Evolutionary conservation across 2,888 invertebrate genomes (phyloP), one percentile per base, ranked within the genome.

Genomic region (Ariolimax columbianus): DNA sequence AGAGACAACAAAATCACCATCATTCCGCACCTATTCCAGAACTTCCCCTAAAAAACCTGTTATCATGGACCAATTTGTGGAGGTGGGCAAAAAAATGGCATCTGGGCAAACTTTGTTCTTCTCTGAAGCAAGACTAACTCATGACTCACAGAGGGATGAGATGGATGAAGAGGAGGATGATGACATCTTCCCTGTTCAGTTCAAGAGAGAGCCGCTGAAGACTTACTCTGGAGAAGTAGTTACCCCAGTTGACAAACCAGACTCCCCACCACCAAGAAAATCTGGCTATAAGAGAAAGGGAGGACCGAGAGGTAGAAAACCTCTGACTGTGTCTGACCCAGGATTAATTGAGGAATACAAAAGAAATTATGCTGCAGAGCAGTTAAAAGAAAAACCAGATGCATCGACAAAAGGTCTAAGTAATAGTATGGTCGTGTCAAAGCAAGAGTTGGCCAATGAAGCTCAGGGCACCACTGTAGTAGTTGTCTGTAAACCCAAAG

Each of bases 401-500:
- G 83, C 86, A 75, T 68, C 82, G 33, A 85, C 85, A 23, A 86
- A 86, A 26, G 86, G 86, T 30, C 79, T 89, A 38, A 86, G 79
- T 70, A 89, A 89, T 84, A 88, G 88, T 51, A 88, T 83, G 11
- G 88, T 89, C 47, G 87, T 89, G 26, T 89, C 86, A 59, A 88
- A 87, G 66, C 78, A 86, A 75, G 87, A 87, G 89, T 88, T 88
- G 77, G 88, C 90, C 43, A 91, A 91, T 86, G 90, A 89, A 87
- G 90, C 90, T 70, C 88, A 90, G 73, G 91, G 91, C 6, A 91
- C 91, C 59, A 92, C 92, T 36, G 83, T 91, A 33, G 91, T 91
- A 73, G 91, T 91, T 73, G 90, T 91, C n/a, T 92, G 92, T 81
- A 91, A 91, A 66, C 91, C 91, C 23, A 91, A 91, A 87, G 89